Conservation (phyloP, 1,140 invertebrate species). For the Drosophila virilis region DNA sequence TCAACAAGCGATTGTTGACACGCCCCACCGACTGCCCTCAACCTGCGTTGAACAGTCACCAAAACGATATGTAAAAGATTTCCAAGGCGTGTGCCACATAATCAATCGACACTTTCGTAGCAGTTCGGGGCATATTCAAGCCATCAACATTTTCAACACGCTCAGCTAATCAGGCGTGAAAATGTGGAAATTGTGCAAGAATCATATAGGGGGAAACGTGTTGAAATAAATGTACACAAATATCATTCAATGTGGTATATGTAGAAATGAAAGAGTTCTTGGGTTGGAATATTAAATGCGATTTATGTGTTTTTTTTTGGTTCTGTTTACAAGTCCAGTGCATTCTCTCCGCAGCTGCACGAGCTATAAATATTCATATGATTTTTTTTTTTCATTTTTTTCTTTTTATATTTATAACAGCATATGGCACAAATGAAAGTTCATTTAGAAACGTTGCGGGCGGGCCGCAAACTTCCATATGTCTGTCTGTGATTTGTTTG, state of each 20-base stretch:
- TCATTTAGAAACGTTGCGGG: not conserved
- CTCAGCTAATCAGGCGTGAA: slow-evolving; percentile 69
- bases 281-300: not conserved
- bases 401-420: slow-evolving; percentile 47
- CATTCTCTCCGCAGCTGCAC: not conserved
- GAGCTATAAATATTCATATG: slow-evolving; percentile 34
- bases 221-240: slow-evolving; percentile 54
- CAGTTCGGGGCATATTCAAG: slow-evolving; percentile 26
- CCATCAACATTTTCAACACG: slow-evolving; percentile 69
- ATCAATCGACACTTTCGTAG: slow-evolving; percentile 66
- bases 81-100: slow-evolving; percentile 46
- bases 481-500: slow-evolving; percentile 31
- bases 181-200: slow-evolving; percentile 62
- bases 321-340: no score
- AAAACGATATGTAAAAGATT: slow-evolving; percentile 17
- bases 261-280: not conserved
- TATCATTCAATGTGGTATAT: slow-evolving; percentile 13
- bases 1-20: slow-evolving; percentile 6
- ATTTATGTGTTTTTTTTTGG: slow-evolving; percentile 12
- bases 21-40: not conserved
- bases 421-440: slow-evolving; percentile 29
- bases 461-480: not conserved
- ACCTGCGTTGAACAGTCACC: not conserved
- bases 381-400: not conserved
- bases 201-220: slow-evolving; percentile 27